A percentile compares a stretch with the other conserved stretches of the same genome.
phyloP scores from a whole-genome alignment of 2,888 invertebrate genomes.

The Idaea aversata region DNA sequence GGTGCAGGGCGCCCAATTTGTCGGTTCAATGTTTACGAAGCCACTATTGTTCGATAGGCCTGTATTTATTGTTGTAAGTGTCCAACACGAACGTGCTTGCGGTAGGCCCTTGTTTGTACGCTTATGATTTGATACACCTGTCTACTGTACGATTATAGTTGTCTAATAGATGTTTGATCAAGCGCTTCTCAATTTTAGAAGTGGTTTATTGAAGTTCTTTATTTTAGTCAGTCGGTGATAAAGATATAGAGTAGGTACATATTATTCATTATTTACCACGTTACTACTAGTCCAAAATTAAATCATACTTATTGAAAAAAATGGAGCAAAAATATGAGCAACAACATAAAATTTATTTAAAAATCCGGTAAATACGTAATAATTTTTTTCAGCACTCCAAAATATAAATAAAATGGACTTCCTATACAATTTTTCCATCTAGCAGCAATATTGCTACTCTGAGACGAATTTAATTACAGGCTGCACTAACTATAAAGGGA shows the following conservation, averaged over 20 bases:
- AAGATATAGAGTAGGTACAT: no score
- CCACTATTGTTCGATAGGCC: slow-evolving; percentile 43
- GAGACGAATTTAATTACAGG: background rate
- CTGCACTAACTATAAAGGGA: background rate
- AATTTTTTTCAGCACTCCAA: background rate
- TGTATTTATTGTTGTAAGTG: slow-evolving; percentile 47
- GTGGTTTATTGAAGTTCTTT: background rate
- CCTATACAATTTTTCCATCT: background rate
- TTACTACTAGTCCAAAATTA: no score
- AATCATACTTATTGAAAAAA: no score
- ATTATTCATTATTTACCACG: no score
- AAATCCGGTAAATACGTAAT: background rate
- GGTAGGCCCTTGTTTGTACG: slow-evolving; percentile 31
- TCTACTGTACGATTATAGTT: background rate
- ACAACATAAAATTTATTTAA: no score
- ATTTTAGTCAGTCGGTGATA: background rate
- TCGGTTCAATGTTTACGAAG: slow-evolving; percentile 51
- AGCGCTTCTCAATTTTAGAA: background rate
- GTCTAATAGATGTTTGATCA: background rate
- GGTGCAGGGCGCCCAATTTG: slow-evolving; percentile 45
- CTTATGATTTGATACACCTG: slow-evolving; percentile 31
- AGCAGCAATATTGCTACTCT: background rate
- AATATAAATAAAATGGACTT: background rate
- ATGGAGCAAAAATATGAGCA: no score
- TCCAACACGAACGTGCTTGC: slow-evolving; percentile 26